A percentile compares a stretch with the other conserved stretches of the same genome.
phyloP scores from a whole-genome alignment of 2,113 vertebrate genomes.

The Okapia johnstoni region DNA sequence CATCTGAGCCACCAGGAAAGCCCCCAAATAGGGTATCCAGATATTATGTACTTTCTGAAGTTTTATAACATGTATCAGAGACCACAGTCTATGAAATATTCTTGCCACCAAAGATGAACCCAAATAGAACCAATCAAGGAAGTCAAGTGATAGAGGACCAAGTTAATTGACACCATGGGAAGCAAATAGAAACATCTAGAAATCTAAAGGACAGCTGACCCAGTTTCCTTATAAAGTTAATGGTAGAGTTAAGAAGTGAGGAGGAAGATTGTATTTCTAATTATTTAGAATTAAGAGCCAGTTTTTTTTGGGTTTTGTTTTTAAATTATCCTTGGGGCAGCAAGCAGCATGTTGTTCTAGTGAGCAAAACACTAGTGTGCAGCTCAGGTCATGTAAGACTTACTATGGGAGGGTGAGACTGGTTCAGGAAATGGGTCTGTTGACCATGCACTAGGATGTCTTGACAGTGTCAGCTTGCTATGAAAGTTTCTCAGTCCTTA shows the following conservation, averaged over 20 bases:
- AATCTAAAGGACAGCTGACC: not conserved
- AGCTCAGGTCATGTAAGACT: not conserved
- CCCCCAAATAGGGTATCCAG: not conserved
- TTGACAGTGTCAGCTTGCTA: not conserved
- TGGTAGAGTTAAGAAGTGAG: not conserved
- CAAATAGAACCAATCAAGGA: not conserved
- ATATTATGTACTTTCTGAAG: not conserved
- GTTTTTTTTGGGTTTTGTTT: not conserved
- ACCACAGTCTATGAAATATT: not conserved
- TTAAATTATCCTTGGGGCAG: not conserved
- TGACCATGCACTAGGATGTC: not conserved
- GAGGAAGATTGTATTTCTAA: not conserved
- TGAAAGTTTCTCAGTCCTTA: not conserved
- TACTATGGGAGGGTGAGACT: not conserved
- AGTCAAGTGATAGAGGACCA: not conserved
- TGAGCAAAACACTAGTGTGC: not conserved
- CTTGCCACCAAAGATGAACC: not conserved
- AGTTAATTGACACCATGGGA: not conserved
- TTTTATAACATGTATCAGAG: not conserved
- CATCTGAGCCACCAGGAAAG: not conserved
- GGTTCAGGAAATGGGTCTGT: not conserved
- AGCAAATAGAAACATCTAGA: not conserved
- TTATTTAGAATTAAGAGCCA: not conserved
- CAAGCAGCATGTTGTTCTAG: not conserved
- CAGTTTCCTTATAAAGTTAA: not conserved